Evolutionary conservation across 2,113 vertebrate genomes (phyloP).

Genomic region (Alethe castanea): DNA sequence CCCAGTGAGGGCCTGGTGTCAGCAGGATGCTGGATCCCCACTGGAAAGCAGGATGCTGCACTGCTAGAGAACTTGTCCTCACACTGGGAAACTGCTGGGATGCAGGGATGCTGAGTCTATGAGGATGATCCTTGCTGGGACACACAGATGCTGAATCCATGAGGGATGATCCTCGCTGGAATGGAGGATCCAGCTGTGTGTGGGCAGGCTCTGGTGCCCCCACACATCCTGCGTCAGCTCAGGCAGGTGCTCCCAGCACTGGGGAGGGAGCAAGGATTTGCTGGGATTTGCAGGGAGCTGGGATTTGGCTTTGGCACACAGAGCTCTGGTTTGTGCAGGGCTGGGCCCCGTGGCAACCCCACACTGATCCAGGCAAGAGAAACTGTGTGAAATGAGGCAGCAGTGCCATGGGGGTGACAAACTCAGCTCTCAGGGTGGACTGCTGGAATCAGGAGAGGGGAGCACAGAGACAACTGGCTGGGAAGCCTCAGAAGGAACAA

Average conservation of each 20-base stretch:
- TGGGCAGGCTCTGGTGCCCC: background rate
- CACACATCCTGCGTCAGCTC: background rate
- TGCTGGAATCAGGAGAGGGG: background rate
- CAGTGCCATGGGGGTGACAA: rapidly evolving
- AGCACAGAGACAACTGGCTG: background rate
- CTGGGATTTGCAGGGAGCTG: background rate
- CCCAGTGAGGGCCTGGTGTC: background rate
- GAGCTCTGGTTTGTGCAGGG: background rate
- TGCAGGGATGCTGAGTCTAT: background rate
- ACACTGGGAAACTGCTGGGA: background rate
- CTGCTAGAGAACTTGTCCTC: background rate
- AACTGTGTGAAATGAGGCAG: background rate
- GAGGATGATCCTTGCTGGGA: background rate
- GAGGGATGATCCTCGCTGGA: background rate
- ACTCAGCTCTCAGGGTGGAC: background rate
- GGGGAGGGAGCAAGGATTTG: background rate
- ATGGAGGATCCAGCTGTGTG: background rate
- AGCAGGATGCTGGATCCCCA: background rate
- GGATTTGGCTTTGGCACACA: background rate
- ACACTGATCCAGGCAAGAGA: background rate
- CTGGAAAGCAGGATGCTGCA: background rate
- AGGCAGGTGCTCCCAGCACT: background rate
- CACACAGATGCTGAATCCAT: background rate
- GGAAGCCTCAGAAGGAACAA: background rate
- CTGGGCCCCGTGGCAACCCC: background rate